phyloP scores from a whole-genome alignment of 2,797 vertebrate species.

The Apogon talboti region DNA sequence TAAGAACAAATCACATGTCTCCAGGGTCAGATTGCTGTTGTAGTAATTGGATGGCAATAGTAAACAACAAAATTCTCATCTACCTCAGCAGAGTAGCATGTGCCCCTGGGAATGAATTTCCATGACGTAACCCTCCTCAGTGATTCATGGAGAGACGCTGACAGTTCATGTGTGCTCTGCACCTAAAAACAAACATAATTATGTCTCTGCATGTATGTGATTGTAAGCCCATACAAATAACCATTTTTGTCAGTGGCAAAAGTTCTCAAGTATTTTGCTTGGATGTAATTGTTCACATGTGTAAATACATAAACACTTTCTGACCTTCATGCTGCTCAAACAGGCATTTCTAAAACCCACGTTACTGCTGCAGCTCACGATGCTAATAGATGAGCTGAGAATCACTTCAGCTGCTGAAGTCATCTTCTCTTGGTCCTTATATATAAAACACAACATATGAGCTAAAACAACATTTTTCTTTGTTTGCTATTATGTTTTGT shows the following conservation, averaged over 20 bases:
- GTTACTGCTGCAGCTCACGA: slow-evolving; percentile 82
- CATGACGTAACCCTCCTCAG: slow-evolving; percentile 71
- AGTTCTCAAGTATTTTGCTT: no score
- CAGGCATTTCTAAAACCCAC: slow-evolving; percentile 81
- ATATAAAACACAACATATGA: slow-evolving; percentile 28
- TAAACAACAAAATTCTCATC: slow-evolving; percentile 19
- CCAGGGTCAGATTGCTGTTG: slow-evolving; percentile 2
- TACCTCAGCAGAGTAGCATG: slow-evolving; percentile 68
- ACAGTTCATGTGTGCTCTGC: slow-evolving; percentile 71
- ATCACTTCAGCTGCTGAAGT: slow-evolving; percentile 72
- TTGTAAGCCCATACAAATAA: background rate
- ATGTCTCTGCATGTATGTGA: background rate
- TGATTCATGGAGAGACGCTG: slow-evolving; percentile 64
- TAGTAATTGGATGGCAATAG: slow-evolving; percentile 4
- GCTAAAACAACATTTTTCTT: no score
- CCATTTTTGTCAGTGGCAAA: background rate
- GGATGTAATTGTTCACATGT: no score
- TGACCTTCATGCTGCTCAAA: slow-evolving; percentile 81
- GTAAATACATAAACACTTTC: no score
- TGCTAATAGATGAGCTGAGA: slow-evolving; percentile 71
- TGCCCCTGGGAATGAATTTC: slow-evolving; percentile 61
- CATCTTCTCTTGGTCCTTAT: slow-evolving; percentile 75
- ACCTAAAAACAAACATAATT: slow-evolving; percentile 71
- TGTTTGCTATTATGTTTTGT: no score
- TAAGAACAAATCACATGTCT: slow-evolving; percentile 10